Base-by-base conservation (phyloP, 2,888 invertebrate genomes). In the Sipunculus nudus region DNA sequence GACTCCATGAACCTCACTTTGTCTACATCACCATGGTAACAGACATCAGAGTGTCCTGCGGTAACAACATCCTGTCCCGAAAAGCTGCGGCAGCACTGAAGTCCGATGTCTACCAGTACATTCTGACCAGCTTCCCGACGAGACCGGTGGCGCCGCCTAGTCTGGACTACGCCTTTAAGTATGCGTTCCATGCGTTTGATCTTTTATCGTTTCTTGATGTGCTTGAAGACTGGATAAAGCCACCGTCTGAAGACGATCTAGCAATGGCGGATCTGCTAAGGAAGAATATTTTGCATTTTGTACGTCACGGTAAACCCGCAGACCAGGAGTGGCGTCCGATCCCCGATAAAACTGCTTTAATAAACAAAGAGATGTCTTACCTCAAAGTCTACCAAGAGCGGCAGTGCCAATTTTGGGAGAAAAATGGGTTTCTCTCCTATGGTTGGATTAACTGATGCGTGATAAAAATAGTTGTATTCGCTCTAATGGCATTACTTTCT, bases 371-470 rank as follows among this genome's bases (percentile, higher is more conserved):
- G 13, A 67, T 73, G 16, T 59, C 57, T 25, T 29, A 53, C 3
- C 59, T 61, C 19, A 45, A 38, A 0, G 65, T 66, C 19, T 73
- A 71, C 54, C 66, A 75, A 45, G 61, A 68, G n/a, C 67, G 54
- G 13, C 68, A 76, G 45, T 78, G 78, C 56, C 61, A 70, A 40
- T 74, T 75, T 48, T 77, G 76, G 77, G 48, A 68, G 6, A 41
- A 65, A 26, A 67, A 74, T 50, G 73, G 72, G 10, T 70, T 78
- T 26, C 73, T 73, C 53, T 56, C 59, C n/a, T 77, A 77, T 47
- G 70, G 70, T 3, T 78, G 78, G 78, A 72, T 77, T 29, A 75
- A 75, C 56, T 74, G 53, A 61, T n/a, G n/a, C n/a, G n/a, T n/a
- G n/a, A n/a, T n/a, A n/a, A n/a, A n/a, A n/a, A n/a, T n/a, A n/a